Conservation (phyloP, 2,113 vertebrate species). For the Plestiodon gilberti region DNA sequence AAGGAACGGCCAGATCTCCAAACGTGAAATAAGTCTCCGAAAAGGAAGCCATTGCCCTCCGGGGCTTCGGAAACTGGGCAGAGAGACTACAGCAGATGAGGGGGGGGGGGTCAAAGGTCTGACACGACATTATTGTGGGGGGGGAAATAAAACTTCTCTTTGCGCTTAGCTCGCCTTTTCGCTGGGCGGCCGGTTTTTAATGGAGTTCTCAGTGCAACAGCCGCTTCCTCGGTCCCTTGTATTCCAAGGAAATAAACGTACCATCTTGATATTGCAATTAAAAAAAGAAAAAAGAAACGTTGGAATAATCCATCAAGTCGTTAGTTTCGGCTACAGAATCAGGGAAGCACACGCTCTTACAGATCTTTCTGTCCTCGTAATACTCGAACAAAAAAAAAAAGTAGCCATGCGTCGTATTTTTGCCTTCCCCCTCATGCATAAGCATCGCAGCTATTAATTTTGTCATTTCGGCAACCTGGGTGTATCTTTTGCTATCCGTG, state of each 20-base stretch:
- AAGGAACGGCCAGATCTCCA: slow-evolving; percentile 8
- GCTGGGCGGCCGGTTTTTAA: neutral
- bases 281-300: neutral
- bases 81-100: neutral
- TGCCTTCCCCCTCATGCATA: neutral
- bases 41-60: neutral
- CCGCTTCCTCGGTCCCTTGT: too few species aligned
- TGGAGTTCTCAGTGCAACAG: neutral
- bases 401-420: neutral
- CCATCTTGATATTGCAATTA: neutral
- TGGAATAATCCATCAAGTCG: neutral
- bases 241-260: neutral
- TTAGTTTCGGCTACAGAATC: neutral
- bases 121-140: neutral
- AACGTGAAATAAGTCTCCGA: neutral
- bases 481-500: neutral
- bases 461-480: neutral
- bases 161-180: neutral
- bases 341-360: neutral
- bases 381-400: too few species aligned
- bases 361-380: neutral
- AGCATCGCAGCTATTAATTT: neutral
- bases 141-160: neutral
- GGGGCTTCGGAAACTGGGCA: neutral
- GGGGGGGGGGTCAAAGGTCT: neutral